Evolutionary conservation across 2,888 invertebrate genomes (phyloP).

Genomic region (Mechanitis mazaeus): DNA sequence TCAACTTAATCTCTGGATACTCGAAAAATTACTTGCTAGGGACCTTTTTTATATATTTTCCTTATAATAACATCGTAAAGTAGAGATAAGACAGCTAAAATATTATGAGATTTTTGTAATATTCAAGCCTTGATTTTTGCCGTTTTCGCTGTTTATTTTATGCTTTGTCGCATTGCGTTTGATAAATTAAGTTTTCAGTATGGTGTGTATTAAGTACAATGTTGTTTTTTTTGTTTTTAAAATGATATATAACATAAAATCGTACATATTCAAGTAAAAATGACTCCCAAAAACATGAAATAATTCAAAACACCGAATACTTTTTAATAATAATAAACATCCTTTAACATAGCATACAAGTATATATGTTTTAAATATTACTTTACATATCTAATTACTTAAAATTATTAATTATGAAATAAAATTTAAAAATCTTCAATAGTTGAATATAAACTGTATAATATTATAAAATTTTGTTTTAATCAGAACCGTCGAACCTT

Average conservation of each 20-base stretch:
- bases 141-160: conserved; percentile 8
- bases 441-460: too few species aligned
- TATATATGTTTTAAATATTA: too few species aligned
- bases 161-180: conserved; percentile 6
- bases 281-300: too few species aligned
- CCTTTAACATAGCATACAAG: too few species aligned
- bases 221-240: not conserved
- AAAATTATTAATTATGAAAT: too few species aligned
- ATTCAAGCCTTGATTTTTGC: conserved; percentile 13
- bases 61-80: conserved; percentile 29
- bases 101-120: conserved; percentile 27
- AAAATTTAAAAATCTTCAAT: too few species aligned
- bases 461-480: too few species aligned
- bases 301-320: too few species aligned
- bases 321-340: too few species aligned
- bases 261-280: too few species aligned
- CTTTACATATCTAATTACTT: too few species aligned
- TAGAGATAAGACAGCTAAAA: conserved; percentile 23
- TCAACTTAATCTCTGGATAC: conserved; percentile 34
- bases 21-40: conserved; percentile 34
- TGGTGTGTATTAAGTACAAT: not conserved
- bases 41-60: conserved; percentile 31
- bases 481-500: not conserved
- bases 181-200: not conserved
- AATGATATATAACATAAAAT: too few species aligned